Evolutionary conservation across 2,888 invertebrate species (phyloP), one percentile per base, ranked within the genome.

Genomic region (Scotopteryx bipunctaria): DNA sequence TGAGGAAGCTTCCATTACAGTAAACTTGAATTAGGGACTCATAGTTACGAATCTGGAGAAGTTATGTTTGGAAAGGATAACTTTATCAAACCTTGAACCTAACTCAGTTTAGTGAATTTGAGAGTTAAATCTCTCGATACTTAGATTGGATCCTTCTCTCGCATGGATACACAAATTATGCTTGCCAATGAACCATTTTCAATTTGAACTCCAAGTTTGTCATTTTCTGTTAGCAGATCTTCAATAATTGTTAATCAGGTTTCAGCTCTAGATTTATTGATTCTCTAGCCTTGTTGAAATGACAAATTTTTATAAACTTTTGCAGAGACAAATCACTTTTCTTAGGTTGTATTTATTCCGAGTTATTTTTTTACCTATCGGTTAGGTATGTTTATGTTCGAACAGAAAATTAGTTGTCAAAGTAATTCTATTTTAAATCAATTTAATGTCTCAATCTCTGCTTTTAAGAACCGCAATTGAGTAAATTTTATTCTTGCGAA

Each of bases 31-130:
- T 59, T 61, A 61, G 38, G 48, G 55, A 43, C 52, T 44, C 43
- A 40, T 40, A 48, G 41, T 53, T 49, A 50, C 61, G 51, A 61
- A 61, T 57, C 59, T 55, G 33, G 42, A 4, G 38, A 50, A 57
- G 59, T 59, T 57, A 59, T 62, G 54, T 59, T 62, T 59, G 51
- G 45, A 55, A 49, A 57, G 59, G 63, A 56, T 63, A 59, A 59
- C 55, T 63, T 59, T 54, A 54, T 59, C 51, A 58, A 55, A 53
- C 50, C 51, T 48, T 47, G 40, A 37, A 21, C 40, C 37, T 50
- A 56, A 52, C 43, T 57, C 38, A 44, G 38, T 38, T 43, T 37
- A 33, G 53, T 61, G 40, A 54, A 52, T 49, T 49, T 42, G 19
- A 9, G 19, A 46, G 35, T 53, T 43, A 47, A 36, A 40, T 54